A percentile compares a stretch with the other conserved stretches of the same genome.
Evolutionary conservation across 2,113 vertebrate species (phyloP).

Genomic region (Campylomormyrus tamandua): DNA sequence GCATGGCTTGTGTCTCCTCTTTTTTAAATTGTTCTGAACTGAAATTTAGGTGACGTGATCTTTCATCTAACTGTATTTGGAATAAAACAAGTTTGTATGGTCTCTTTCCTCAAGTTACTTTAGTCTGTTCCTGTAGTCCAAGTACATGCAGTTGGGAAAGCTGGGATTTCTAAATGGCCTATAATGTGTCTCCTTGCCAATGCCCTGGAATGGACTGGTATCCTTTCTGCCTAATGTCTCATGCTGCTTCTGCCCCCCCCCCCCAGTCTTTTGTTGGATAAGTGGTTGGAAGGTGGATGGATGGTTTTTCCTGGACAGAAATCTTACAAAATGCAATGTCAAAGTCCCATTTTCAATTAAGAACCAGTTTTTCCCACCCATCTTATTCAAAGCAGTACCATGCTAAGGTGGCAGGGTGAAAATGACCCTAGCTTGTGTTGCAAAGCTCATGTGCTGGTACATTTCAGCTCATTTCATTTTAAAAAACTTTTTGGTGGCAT

Average conservation of each 20-base stretch:
- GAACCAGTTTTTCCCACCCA: background rate
- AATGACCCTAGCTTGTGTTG: background rate
- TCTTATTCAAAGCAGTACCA: background rate
- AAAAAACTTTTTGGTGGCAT: background rate
- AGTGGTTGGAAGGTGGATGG: background rate
- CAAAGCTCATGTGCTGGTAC: background rate
- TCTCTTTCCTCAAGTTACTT: background rate
- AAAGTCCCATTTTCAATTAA: background rate
- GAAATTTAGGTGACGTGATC: background rate
- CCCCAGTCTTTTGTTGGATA: background rate
- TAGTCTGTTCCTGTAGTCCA: background rate
- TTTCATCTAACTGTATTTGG: background rate
- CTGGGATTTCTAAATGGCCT: background rate
- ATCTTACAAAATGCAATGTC: background rate
- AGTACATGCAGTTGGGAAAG: background rate
- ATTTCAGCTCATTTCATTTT: background rate
- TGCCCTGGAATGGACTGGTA: background rate
- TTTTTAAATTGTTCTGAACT: background rate
- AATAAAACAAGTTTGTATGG: background rate
- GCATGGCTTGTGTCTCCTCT: background rate
- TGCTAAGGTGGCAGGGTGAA: background rate
- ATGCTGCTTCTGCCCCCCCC: background rate
- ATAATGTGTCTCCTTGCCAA: background rate
- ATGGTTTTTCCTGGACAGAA: background rate
- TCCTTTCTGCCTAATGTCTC: background rate